These are phyloP conservation scores for Leptinotarsa texana DNA, from an alignment of 1,140 invertebrate genomes.

Conservation along the genomic window DNA sequence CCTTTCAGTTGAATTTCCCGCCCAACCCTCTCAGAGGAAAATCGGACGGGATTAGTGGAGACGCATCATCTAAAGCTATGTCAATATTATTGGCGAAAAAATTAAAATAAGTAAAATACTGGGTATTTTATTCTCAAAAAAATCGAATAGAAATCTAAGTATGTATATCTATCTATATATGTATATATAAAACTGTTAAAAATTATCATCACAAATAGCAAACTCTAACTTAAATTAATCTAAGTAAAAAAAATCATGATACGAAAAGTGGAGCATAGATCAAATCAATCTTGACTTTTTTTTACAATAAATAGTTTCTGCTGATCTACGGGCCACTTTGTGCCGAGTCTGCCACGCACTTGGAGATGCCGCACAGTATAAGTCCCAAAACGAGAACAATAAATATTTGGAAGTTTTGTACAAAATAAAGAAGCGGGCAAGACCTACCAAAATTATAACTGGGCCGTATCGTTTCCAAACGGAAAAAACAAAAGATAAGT, in stretches of 20 bases:
- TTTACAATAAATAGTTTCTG: slow-evolving; percentile 25
- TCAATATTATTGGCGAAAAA: slow-evolving; percentile 19
- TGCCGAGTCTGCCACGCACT: not conserved
- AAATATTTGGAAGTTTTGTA: slow-evolving; percentile 4
- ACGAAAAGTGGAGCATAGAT: slow-evolving; percentile 25
- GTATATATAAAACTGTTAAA: slow-evolving; percentile 47
- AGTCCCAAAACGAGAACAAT: slow-evolving; percentile 4
- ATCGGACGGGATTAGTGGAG: slow-evolving; percentile 26
- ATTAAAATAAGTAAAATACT: slow-evolving; percentile 43
- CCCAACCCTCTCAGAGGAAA: slow-evolving; percentile 4
- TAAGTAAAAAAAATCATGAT: slow-evolving; percentile 33
- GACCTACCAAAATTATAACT: not conserved
- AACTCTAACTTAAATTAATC: slow-evolving; percentile 42
- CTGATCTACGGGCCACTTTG: slow-evolving; percentile 14
- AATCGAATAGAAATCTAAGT: slow-evolving; percentile 42
- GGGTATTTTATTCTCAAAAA: slow-evolving; percentile 37
- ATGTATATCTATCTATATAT: slow-evolving; percentile 39
- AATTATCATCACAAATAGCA: slow-evolving; percentile 52
- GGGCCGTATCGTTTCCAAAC: not conserved
- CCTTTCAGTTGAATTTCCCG: not conserved
- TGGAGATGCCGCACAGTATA: not conserved
- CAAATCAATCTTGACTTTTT: slow-evolving; percentile 21
- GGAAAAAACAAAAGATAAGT: slow-evolving; percentile 21
- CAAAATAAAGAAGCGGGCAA: not conserved
- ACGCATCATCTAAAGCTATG: slow-evolving; percentile 32